Base-by-base conservation (phyloP, 2,888 invertebrate species). In the Troilus luridus region DNA sequence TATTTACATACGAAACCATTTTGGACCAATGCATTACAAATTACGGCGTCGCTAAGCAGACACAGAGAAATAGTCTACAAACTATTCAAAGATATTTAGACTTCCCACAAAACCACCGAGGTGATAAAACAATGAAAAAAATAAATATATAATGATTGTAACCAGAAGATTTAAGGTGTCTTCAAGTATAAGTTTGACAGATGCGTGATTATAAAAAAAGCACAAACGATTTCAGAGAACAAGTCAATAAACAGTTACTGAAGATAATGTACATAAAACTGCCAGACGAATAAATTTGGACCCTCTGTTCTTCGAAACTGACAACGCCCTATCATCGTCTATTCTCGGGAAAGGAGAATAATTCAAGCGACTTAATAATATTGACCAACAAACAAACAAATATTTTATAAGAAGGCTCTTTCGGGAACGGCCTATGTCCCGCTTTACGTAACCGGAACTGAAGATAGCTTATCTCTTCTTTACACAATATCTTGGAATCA, bases 371-470 rank as follows among this genome's bases (percentile, higher is more conserved):
- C 8, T 85, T 56, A 85, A n/a, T 85, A 56, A 85, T 56, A 85
- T 56, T 85, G 56, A n/a, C 85, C 11, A 56, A 54, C 85, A 58
- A n/a, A 85, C 41, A 81, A 41, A 41, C 41, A 41, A 41, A 54
- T 12, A 54, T 85, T n/a, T 85, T 56, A 54, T 85, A 85, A 11
- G n/a, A 21, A 85, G 21, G 21, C 11, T 56, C 85, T 56, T 81
- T 85, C 24, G n/a, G 85, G 72, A 77, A 77, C 72, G 72, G 54
- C 58, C 56, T n/a, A n/a, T 85, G 85, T 56, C 56, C 56, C 56
- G n/a, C 56, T 85, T 85, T 85, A 85, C 85, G 85, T 85, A 85
- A 85, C n/a, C 54, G 85, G 85, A 41, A 58, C 85, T 56, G n/a
- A 8, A 85, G 85, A 85, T 85, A 85, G 21, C 17, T n/a, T 85